Evolutionary conservation across 2,888 invertebrate species (phyloP).

Genomic region (Himalopsyche tibetana): DNA sequence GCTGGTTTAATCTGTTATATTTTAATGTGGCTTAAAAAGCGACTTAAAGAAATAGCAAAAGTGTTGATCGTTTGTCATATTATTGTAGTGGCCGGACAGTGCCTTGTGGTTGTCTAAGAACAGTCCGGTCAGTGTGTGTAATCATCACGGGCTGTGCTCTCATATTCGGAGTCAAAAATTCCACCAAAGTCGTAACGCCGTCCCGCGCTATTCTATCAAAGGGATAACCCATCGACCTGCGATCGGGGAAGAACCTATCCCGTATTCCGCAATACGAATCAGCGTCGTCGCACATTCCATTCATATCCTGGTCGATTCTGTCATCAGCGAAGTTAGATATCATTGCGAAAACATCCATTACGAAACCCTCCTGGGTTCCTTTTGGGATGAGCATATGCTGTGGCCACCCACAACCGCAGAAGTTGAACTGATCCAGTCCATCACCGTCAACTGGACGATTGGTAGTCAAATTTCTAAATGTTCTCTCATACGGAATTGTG

Average conservation of each 20-base stretch:
- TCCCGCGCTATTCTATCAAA: conserved; percentile 78
- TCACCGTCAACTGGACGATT: conserved; percentile 77
- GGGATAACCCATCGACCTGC: conserved; percentile 77
- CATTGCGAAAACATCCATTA: conserved; percentile 69
- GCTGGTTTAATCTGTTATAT: neutral
- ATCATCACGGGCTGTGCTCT: conserved; percentile 76
- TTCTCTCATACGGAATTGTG: conserved; percentile 89
- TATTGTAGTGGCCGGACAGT: neutral
- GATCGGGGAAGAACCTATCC: conserved; percentile 77
- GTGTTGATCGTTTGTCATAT: neutral
- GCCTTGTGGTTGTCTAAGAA: conserved; percentile 59
- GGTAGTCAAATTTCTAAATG: conserved; percentile 83
- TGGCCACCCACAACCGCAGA: conserved; percentile 71
- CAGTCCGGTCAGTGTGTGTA: conserved; percentile 73
- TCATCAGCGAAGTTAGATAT: conserved; percentile 68
- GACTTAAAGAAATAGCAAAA: neutral
- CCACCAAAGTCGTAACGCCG: conserved; percentile 77
- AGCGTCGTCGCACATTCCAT: conserved; percentile 72
- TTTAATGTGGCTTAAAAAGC: neutral
- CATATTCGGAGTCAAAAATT: conserved; percentile 83
- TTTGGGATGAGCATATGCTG: conserved; percentile 70
- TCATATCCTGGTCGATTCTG: conserved; percentile 64
- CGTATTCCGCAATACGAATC: conserved; percentile 77
- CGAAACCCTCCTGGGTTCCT: conserved; percentile 68
- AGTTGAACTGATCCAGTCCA: conserved; percentile 75